Conservation (phyloP, 2,797 vertebrate genomes). For the Etheostoma nigrum region DNA sequence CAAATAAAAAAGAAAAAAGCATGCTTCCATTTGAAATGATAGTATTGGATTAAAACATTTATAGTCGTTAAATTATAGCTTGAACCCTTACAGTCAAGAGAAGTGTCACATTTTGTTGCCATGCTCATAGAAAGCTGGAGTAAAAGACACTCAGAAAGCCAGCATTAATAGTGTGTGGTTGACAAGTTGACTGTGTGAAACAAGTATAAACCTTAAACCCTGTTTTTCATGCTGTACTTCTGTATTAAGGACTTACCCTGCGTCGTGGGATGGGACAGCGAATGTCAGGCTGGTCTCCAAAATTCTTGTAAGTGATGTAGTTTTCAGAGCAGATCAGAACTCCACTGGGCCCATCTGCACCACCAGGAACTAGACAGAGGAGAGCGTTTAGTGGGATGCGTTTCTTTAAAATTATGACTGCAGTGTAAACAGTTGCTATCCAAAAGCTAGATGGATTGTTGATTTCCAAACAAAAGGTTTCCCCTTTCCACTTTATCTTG, state of each 20-base stretch:
- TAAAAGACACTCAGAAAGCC: background rate
- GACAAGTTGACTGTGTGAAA: background rate
- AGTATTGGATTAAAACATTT: background rate
- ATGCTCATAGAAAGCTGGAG: background rate
- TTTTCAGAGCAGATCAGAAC: constrained; percentile 99
- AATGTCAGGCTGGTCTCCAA: constrained; percentile 98
- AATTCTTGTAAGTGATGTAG: constrained; percentile 99
- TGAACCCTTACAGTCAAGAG: background rate
- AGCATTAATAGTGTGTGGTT: background rate
- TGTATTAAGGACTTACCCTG: constrained; percentile 85
- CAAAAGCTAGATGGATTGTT: background rate
- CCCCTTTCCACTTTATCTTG: background rate
- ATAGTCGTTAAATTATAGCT: background rate
- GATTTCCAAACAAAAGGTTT: background rate
- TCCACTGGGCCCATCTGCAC: constrained; percentile 97
- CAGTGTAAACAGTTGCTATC: background rate
- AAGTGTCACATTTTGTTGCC: background rate
- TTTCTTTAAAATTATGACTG: too few species aligned
- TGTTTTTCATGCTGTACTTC: background rate
- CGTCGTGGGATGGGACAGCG: constrained; percentile 98
- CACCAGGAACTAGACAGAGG: constrained; percentile 91
- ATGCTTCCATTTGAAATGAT: background rate
- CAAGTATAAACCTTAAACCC: background rate
- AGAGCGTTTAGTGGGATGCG: background rate
- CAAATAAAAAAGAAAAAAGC: background rate